Evolutionary conservation across 1,140 invertebrate genomes (phyloP).

Genomic region (Aphis craccivora): DNA sequence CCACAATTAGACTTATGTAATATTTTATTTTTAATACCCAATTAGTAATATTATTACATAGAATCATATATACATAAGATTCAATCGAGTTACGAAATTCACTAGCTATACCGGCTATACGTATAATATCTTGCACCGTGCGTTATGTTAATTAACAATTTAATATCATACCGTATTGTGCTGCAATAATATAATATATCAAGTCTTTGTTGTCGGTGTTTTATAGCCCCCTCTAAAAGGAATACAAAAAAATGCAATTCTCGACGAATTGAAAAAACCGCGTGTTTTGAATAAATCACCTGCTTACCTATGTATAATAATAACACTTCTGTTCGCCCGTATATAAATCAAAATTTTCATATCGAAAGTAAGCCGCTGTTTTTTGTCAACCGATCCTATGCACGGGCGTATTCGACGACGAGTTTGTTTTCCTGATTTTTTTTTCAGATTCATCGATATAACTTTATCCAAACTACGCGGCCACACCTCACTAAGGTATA

Average conservation of each 20-base stretch:
- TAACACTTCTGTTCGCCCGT: no score
- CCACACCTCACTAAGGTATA: no score
- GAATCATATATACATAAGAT: background rate
- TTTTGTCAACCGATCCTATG: no score
- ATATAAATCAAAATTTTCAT: background rate
- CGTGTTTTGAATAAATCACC: background rate
- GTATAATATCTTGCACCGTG: background rate
- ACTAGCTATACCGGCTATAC: background rate
- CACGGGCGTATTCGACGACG: no score
- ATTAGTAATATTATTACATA: background rate
- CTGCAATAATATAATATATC: background rate
- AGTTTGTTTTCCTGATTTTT: no score
- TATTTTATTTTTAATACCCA: background rate
- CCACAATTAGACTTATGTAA: background rate
- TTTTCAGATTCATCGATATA: no score
- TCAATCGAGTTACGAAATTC: background rate
- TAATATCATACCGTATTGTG: background rate
- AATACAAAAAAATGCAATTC: conserved; percentile 13
- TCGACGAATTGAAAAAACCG: background rate
- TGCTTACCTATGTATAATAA: background rate
- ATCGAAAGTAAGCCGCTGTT: background rate
- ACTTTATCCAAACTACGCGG: no score
- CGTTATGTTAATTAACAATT: background rate
- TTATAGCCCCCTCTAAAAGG: background rate
- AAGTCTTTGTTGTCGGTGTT: background rate